Evolutionary conservation across 2,888 invertebrate species (phyloP), one percentile per base, ranked within the genome.

Genomic region (Polia nebulosa): DNA sequence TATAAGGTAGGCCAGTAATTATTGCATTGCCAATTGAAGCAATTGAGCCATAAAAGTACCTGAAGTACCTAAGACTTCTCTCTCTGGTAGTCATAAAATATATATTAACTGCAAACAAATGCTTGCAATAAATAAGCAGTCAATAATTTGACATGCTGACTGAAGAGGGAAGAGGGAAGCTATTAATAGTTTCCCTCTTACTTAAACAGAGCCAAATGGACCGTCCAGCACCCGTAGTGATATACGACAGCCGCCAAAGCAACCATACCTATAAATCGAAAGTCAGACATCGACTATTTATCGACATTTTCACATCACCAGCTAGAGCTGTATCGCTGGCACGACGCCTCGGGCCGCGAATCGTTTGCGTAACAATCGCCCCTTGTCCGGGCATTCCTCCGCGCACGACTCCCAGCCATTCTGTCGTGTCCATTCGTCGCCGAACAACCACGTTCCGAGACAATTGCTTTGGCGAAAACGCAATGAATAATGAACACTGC

Each of bases 231-330:
- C 73, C 65, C 57, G 59, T 57, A 55, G 80, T 77, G 75, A 87
- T 78, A 82, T 80, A 83, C 80, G 67, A 62, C 51, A 44, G 34
- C 67, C 65, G 51, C 67, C 59, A 52, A 72, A 68, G 67, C 69
- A 77, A 84, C 85, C 81, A 81, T 71, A 75, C 57, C 78, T 71
- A 85, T 88, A 86, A 86, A 88, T 87, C 64, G 56, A 45, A 73
- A 85, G 81, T 75, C 76, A 74, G 78, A 78, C 83, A 79, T 71
- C 45, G 65, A 66, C 52, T 78, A 84, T 88, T 87, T 87, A 88
- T 88, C 86, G 87, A 87, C 73, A 69, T 77, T 83, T 85, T 85
- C 87, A 76, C 89, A 88, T 86, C 88, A 87, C 88, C 82, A 84
- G 72, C 51, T 69, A 72, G 72, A 78, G 78, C 72, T 72, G 73